Evolutionary conservation across 2,113 vertebrate species (phyloP).

Genomic region (Euleptes europaea): DNA sequence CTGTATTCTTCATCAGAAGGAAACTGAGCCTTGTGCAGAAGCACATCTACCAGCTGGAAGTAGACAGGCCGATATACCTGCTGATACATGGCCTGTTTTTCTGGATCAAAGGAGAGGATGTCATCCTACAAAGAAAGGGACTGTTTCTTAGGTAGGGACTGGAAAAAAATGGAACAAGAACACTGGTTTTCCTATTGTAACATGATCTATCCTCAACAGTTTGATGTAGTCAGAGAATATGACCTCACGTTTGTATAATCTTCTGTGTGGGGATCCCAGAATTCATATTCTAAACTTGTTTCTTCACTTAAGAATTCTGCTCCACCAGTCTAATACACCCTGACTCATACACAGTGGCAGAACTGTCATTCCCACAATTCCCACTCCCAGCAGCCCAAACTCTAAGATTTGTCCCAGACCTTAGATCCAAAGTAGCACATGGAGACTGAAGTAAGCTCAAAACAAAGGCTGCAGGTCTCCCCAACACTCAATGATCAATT

Average conservation of each 20-base stretch:
- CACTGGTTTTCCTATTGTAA: neutral
- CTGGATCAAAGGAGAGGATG: slow-evolving; percentile 94
- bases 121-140: slow-evolving; percentile 82
- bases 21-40: slow-evolving; percentile 98
- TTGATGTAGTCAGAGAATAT: neutral
- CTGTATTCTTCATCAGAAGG: slow-evolving; percentile 93
- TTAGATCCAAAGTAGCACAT: too few relatives aligned
- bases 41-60: slow-evolving; percentile 97
- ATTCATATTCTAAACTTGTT: neutral
- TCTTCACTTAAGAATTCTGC: neutral
- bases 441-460: neutral
- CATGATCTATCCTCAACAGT: neutral
- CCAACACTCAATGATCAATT: neutral
- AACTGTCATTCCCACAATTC: neutral
- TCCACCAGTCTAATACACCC: neutral
- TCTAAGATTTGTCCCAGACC: neutral
- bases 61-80: slow-evolving; percentile 97
- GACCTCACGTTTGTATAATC: neutral
- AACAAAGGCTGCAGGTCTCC: neutral
- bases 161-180: neutral
- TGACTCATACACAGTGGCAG: too few relatives aligned
- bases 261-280: neutral
- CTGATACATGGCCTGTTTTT: slow-evolving; percentile 94
- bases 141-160: neutral
- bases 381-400: neutral